Conservation (phyloP, 1,140 invertebrate genomes). For the Steinernema khuongi region DNA sequence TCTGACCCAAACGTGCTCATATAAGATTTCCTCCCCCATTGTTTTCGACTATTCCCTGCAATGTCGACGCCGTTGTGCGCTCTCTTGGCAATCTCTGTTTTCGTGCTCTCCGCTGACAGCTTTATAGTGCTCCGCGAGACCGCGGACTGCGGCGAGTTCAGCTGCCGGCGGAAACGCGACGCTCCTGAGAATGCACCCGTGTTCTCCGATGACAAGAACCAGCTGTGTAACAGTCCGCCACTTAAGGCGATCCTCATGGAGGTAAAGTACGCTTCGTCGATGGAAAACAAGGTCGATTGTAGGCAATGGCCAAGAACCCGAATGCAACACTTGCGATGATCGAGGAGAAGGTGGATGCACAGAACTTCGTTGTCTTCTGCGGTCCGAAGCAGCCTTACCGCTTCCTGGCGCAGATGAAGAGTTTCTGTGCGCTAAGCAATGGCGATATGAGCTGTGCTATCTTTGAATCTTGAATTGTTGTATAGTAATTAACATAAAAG, state of each 20-base stretch:
- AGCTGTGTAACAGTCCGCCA: constrained; percentile 1
- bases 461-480: not conserved
- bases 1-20: no score
- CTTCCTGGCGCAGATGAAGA: constrained; percentile 1
- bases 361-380: not conserved
- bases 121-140: not conserved
- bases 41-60: no score
- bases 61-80: not conserved
- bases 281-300: not conserved
- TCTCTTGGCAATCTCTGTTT: not conserved
- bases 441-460: not conserved
- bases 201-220: not conserved
- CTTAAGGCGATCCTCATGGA: not conserved
- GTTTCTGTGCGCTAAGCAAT: not conserved
- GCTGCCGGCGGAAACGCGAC: constrained; percentile 8
- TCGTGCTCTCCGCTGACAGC: not conserved
- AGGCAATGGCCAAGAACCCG: not conserved
- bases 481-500: no score
- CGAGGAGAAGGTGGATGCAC: not conserved
- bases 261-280: not conserved
- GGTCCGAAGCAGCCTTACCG: not conserved
- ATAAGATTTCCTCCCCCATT: no score
- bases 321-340: not conserved
- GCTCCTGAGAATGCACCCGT: not conserved
- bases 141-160: not conserved